Evolutionary conservation across 2,888 invertebrate genomes (phyloP).

Genomic region (Erebia palarica): DNA sequence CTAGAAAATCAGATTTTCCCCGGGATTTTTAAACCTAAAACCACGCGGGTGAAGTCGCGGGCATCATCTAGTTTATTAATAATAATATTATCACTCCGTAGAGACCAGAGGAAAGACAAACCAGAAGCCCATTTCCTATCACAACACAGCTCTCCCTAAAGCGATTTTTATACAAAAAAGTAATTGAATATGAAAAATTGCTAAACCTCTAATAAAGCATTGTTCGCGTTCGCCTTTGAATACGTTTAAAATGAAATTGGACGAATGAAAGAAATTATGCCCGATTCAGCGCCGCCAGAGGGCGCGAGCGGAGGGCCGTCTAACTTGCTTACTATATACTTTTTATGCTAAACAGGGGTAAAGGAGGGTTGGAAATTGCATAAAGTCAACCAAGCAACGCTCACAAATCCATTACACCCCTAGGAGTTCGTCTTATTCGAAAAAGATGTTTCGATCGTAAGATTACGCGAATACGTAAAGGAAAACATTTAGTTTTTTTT

Average conservation of each 20-base stretch:
- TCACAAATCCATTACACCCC: not conserved
- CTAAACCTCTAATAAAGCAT: conserved; percentile 47
- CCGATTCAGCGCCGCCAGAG: conserved; percentile 40
- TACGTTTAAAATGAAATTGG: conserved; percentile 45
- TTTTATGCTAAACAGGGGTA: conserved; percentile 29
- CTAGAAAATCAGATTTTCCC: no score
- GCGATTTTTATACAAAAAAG: conserved; percentile 14
- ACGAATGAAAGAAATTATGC: conserved; percentile 45
- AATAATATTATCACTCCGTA: not conserved
- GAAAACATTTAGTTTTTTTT: no score
- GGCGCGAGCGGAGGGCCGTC: conserved; percentile 17
- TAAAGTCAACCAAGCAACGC: conserved; percentile 15
- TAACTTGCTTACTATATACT: conserved; percentile 29
- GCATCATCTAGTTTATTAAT: no score
- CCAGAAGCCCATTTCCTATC: not conserved
- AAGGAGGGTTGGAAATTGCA: conserved; percentile 28
- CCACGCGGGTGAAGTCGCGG: no score
- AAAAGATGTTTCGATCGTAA: not conserved
- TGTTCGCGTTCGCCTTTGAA: conserved; percentile 40
- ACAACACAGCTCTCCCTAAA: not conserved
- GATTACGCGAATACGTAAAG: no score
- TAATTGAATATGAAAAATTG: conserved; percentile 44
- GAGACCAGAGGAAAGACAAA: not conserved
- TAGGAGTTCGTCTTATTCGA: not conserved
- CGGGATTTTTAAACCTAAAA: no score